Evolutionary conservation across 2,888 invertebrate species (phyloP).

Genomic region (Augiades crinisus): DNA sequence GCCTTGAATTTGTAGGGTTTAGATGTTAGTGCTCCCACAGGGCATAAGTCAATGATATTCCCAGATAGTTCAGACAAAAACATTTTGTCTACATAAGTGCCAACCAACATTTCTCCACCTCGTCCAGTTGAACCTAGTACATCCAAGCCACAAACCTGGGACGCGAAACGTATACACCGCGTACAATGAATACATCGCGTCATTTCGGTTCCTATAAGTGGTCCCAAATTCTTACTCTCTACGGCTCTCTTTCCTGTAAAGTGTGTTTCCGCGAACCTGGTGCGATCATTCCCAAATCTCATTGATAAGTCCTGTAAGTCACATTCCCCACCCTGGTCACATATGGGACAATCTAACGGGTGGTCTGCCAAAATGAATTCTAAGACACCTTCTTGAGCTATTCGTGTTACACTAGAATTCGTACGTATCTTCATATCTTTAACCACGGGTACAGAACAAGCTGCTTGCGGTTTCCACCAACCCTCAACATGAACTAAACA

Average conservation of each 20-base stretch:
- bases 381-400: slow-evolving; percentile 91
- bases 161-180: slow-evolving; percentile 97
- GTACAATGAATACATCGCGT: slow-evolving; percentile 99
- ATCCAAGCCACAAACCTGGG: slow-evolving; percentile 98
- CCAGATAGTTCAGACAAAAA: slow-evolving; percentile 98
- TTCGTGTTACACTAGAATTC: slow-evolving; percentile 90
- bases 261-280: slow-evolving; percentile 94
- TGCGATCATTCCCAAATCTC: slow-evolving; percentile 97
- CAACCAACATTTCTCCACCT: slow-evolving; percentile 97
- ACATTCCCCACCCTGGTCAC: slow-evolving; percentile 98
- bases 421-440: slow-evolving; percentile 98
- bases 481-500: slow-evolving; percentile 99
- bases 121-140: slow-evolving; percentile 96
- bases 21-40: slow-evolving; percentile 98
- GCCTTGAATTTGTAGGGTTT: slow-evolving; percentile 98
- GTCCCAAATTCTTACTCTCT: slow-evolving; percentile 98
- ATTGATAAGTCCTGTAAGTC: slow-evolving; percentile 98
- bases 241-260: slow-evolving; percentile 96
- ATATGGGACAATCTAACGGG: slow-evolving; percentile 99
- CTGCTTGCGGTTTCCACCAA: slow-evolving; percentile 97
- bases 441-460: slow-evolving; percentile 98
- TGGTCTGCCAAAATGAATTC: slow-evolving; percentile 98
- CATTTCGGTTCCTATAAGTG: slow-evolving; percentile 98
- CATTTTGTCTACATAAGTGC: slow-evolving; percentile 98
- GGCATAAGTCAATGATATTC: slow-evolving; percentile 99